Percentiles rank a stretch among this genome's conserved stretches.
phyloP scores from a whole-genome alignment of 92 coral and sea anemone species.

The Nematostella vectensis region DNA sequence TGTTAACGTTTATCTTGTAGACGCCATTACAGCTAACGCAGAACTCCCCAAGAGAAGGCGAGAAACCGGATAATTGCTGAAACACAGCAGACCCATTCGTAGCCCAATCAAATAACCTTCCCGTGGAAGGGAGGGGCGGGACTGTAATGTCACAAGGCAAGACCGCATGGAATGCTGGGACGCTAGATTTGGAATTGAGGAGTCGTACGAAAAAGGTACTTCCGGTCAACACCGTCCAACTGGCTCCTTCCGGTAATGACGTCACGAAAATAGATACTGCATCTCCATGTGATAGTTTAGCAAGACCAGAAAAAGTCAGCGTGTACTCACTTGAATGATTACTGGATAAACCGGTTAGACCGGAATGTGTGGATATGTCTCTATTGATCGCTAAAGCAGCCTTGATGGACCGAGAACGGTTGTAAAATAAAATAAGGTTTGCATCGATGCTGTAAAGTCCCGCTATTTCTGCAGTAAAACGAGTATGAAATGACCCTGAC shows the following conservation, averaged over 20 bases:
- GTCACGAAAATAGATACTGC: conserved; percentile 17
- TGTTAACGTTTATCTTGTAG: conserved; percentile 21
- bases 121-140: conserved; percentile 10
- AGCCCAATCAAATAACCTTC: conserved; percentile 21
- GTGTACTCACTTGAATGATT: conserved; percentile 3
- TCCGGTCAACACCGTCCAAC: conserved; percentile 23
- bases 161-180: conserved; percentile 44
- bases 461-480: conserved; percentile 15
- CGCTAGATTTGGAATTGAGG: conserved; percentile 25
- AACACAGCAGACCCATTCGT: conserved; percentile 24
- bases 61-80: conserved; percentile 17
- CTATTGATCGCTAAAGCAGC: conserved; percentile 25
- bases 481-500: conserved; percentile 8
- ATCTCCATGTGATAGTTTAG: conserved; percentile 24
- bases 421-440: conserved; percentile 8
- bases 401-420: conserved; percentile 6
- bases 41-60: conserved; percentile 34
- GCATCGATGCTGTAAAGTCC: conserved; percentile 31
- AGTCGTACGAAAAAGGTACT: conserved; percentile 41
- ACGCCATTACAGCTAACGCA: conserved; percentile 39
- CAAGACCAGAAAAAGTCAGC: conserved; percentile 36
- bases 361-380: conserved; percentile 21
- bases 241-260: conserved; percentile 6
- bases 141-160: conserved; percentile 20
- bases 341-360: conserved; percentile 24